Evolutionary conservation across 2,797 vertebrate genomes (phyloP), one percentile per base, ranked within the genome.

Genomic region (Synaphobranchus kaupii): DNA sequence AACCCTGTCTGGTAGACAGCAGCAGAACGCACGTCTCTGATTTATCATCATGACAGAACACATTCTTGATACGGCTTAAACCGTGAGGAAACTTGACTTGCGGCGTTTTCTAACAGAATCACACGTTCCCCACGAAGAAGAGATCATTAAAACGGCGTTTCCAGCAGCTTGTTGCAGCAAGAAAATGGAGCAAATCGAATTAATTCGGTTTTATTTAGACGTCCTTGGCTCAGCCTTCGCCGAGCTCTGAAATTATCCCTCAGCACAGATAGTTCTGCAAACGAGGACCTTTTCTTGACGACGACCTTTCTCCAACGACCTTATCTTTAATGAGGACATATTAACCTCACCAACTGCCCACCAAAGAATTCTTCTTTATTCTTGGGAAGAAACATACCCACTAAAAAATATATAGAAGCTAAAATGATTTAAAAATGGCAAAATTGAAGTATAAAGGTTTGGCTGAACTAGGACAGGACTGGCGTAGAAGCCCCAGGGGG

Each of bases 171-270:
- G 60, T 82, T 86, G 50, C 60, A 50, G 54, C 34, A 44, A 48
- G 66, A 90, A 89, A 88, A 80, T 85, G 25, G 85, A 86, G 84
- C 82, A 56, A 71, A 89, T 88, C 76, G 78, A 82, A 88, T 88
- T 28, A 48, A 47, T 84, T 44, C 85, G 66, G 12, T 60, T 85
- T 76, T 48, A 76, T 88, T 85, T 87, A 71, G 76, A 39, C 25
- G 39, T 76, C 17, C 68, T 85, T 71, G 39, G 12, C 56, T 47
- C 78, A 17, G 28, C 39, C 52, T 34, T 76, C 31, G 13, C 68
- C 13, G 47, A 17, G 48, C 44, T 63, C 71, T 5, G 80, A 87
- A 89, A 88, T 87, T 2, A 88, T 89, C 86, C 84, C 83, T 39
- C 84, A 83, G 60, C 80, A 78, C 73, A 52, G 80, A 86, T 31